Conservation (phyloP, 2,888 invertebrate genomes). For the Acleris laterana region DNA sequence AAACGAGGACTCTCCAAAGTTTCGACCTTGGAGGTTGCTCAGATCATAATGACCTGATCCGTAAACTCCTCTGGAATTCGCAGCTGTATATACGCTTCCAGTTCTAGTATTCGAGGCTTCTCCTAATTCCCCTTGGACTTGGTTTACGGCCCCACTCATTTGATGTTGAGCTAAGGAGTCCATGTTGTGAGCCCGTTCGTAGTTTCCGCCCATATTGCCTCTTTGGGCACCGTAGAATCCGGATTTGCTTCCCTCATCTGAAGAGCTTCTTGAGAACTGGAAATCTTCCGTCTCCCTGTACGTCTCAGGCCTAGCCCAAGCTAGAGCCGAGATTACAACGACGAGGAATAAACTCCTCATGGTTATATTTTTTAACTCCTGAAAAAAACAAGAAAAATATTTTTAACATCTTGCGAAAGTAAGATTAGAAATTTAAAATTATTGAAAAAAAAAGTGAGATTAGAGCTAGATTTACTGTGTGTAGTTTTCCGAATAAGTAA, state of each 20-base stretch:
- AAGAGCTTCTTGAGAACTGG: slow-evolving; percentile 76
- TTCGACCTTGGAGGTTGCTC: slow-evolving; percentile 69
- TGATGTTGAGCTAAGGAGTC: slow-evolving; percentile 75
- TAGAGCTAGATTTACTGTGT: too few species aligned
- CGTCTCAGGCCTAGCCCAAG: slow-evolving; percentile 65
- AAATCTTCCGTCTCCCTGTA: slow-evolving; percentile 81
- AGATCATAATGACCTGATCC: slow-evolving; percentile 70
- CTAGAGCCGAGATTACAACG: slow-evolving; percentile 60
- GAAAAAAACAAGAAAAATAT: slow-evolving; percentile 45
- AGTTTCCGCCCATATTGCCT: slow-evolving; percentile 82
- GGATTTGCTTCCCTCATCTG: slow-evolving; percentile 73
- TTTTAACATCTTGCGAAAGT: background rate
- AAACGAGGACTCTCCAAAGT: slow-evolving; percentile 65
- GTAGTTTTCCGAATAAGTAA: too few species aligned
- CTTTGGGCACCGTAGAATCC: slow-evolving; percentile 78
- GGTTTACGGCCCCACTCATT: slow-evolving; percentile 72
- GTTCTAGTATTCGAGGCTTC: slow-evolving; percentile 64
- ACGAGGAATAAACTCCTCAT: slow-evolving; percentile 67
- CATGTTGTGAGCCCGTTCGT: slow-evolving; percentile 79
- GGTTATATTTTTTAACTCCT: slow-evolving; percentile 47
- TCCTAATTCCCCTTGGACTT: slow-evolving; percentile 75
- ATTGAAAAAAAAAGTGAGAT: too few species aligned
- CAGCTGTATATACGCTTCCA: slow-evolving; percentile 72
- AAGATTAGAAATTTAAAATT: too few species aligned
- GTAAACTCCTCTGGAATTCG: slow-evolving; percentile 73